Evolutionary conservation across 53 echinoderm and acorn worm genomes (phyloP), one percentile per base, ranked within the genome.

Genomic region (Henricia sp.): DNA sequence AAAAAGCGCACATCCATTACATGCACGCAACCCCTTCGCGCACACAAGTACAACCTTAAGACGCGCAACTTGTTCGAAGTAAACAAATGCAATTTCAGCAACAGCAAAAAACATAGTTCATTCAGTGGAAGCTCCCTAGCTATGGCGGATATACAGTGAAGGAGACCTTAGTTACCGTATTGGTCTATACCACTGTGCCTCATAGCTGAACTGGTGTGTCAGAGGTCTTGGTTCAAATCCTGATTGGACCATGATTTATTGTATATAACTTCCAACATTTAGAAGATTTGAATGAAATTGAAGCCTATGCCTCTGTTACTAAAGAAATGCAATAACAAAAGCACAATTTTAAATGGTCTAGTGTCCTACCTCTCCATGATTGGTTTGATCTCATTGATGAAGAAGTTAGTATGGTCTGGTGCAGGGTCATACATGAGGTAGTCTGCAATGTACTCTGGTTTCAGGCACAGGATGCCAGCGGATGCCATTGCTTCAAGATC

Each of bases 381-480:
- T 20, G 88, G 85, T 40, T 77, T 94, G 43, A 90, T 92, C 55
- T 94, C 94, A n/a, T 25, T 84, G 71, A 91, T 84, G 60, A 84
- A 63, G 68, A 88, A 96, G 63, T 88, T 90, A 50, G 68, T 34
- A 30, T 94, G 92, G 54, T 92, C 89, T 20, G 97, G 97, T 37
- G 59, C 53, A 24, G 90, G 88, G 23, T 92, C 92, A 16, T 88
- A 73, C 84, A 94, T 92, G 28, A 96, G 90, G 50, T 69, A 96
- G 14, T 96, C 94, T 19, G 97, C 97, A 29, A 96, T 96, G 86
- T 94, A 96, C 48, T 96, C 97, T 19, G 97, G 92, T 71, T 90
- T 96, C 67, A 96, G 86, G 57, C 97, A 96, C 35, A 92, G 88
- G 56, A 91, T 82, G 48, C 89, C 90, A 56, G 84, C 71, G 28